Conservation (phyloP, 2,797 vertebrate genomes). For the Diceros bicornis region DNA sequence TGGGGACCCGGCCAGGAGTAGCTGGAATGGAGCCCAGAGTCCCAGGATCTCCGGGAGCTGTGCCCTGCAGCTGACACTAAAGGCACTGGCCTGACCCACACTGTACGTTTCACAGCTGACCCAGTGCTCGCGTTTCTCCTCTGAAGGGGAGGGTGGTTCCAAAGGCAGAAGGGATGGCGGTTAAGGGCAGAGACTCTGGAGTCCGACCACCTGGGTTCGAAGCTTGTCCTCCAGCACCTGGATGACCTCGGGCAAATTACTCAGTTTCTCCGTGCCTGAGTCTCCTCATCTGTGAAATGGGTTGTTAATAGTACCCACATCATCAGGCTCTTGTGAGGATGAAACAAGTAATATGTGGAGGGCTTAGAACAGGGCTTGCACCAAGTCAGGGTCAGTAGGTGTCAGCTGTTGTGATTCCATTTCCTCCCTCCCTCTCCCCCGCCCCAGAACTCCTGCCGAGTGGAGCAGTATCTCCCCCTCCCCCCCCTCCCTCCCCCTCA, state of each 20-base stretch:
- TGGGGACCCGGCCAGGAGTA: not conserved
- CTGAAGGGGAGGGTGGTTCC: not conserved
- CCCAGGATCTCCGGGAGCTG: not conserved
- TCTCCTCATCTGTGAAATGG: not conserved
- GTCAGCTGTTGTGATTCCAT: not conserved
- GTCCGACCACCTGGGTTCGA: not conserved
- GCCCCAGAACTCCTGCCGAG: no score
- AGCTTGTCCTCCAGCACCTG: not conserved
- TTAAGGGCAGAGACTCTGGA: not conserved
- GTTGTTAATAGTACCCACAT: not conserved
- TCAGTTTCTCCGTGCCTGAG: not conserved
- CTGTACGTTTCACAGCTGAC: not conserved
- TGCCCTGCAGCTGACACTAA: not conserved
- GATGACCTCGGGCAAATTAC: not conserved
- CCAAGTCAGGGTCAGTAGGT: fast-evolving
- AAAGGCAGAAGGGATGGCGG: not conserved
- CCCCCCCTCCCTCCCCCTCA: not conserved
- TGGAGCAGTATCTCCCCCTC: not conserved
- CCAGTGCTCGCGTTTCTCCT: not conserved
- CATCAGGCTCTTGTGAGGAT: fast-evolving
- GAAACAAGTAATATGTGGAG: fast-evolving
- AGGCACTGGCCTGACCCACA: not conserved
- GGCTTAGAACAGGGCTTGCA: not conserved
- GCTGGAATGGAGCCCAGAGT: not conserved
- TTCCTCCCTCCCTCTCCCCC: not conserved